These are phyloP conservation scores for Aselliscus stoliczkanus DNA, from an alignment of 2,797 vertebrate genomes.

Conservation along the genomic window DNA sequence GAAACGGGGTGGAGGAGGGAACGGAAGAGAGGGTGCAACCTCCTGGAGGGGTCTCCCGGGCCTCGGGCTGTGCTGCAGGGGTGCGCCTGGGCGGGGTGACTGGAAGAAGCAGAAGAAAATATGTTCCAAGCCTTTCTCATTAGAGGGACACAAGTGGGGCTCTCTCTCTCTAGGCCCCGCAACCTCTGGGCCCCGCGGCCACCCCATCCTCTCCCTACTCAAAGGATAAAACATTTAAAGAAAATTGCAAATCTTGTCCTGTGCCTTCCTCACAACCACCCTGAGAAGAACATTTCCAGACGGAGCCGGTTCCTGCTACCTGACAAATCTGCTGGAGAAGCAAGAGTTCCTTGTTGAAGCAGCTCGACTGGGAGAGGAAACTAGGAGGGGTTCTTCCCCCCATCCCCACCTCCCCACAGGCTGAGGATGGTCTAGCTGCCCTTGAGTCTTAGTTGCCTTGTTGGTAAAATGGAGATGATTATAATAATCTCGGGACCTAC, in stretches of 20 bases:
- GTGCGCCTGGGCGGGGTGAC: neutral
- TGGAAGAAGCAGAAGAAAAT: neutral
- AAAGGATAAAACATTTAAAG: neutral
- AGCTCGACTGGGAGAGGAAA: neutral
- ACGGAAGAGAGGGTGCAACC: fast-evolving
- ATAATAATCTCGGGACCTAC: slow-evolving; percentile 64
- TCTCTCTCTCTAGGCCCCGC: neutral
- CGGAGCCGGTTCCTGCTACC: neutral
- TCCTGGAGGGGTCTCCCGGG: neutral
- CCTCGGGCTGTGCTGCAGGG: neutral
- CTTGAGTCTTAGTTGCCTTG: slow-evolving; percentile 25
- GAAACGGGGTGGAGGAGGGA: fast-evolving
- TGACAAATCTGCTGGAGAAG: neutral
- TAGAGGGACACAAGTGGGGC: neutral
- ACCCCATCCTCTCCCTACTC: neutral
- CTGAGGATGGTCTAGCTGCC: neutral
- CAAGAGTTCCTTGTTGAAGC: neutral
- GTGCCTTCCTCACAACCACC: neutral
- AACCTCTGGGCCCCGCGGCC: neutral
- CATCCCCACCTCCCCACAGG: neutral
- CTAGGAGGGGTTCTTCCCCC: neutral
- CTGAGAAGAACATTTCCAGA: neutral
- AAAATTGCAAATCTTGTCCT: neutral
- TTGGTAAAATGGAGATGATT: slow-evolving; percentile 66
- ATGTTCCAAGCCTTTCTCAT: neutral